phyloP scores from a whole-genome alignment of 2,797 vertebrate species.

The Hypotaenidia okinawae region DNA sequence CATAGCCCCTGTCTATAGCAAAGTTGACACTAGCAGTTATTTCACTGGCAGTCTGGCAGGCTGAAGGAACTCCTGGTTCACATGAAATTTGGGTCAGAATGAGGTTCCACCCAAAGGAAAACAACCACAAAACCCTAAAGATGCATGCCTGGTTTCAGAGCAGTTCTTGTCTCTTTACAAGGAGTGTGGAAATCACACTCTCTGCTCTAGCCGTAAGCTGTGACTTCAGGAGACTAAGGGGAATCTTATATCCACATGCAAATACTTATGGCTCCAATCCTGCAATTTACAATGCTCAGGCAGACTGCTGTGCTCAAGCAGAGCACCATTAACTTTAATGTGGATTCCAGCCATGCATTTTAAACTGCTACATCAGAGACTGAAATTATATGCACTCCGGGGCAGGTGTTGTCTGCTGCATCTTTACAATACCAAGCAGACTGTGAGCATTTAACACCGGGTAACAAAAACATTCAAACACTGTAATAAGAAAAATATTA shows the following conservation, averaged over 20 bases:
- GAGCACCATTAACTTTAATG: slow-evolving; percentile 29
- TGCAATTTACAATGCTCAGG: neutral
- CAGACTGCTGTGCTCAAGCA: neutral
- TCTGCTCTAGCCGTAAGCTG: neutral
- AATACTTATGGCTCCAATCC: neutral
- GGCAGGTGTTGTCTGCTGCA: neutral
- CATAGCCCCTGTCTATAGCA: accelerated
- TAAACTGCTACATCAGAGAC: neutral
- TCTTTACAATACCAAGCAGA: neutral
- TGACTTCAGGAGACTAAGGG: neutral
- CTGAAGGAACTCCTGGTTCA: neutral
- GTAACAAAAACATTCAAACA: neutral
- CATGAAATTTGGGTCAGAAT: neutral
- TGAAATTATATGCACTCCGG: neutral
- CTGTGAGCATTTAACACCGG: neutral
- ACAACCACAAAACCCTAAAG: accelerated
- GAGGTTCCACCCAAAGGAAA: neutral
- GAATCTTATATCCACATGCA: neutral
- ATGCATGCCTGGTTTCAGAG: neutral
- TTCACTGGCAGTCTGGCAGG: neutral
- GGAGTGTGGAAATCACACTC: neutral
- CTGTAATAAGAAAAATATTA: neutral
- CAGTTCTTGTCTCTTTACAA: neutral
- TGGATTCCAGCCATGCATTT: slow-evolving; percentile 13
- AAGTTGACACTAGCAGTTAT: neutral